A percentile compares a stretch with the other conserved stretches of the same genome.
Conservation (phyloP, 2,888 invertebrate genomes). For the Apamea sordens region DNA sequence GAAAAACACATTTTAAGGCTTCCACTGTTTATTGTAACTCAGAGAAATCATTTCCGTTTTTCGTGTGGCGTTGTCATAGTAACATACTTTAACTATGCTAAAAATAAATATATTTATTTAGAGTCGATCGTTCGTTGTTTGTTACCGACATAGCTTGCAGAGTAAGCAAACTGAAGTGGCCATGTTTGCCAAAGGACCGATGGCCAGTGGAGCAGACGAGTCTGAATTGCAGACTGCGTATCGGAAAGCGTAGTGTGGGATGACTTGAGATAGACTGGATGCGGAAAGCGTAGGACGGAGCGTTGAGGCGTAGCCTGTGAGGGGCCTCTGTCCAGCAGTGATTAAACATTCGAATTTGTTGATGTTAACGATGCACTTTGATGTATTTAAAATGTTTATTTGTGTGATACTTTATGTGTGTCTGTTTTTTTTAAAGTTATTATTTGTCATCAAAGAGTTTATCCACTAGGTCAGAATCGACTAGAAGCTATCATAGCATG, state of each 20-base stretch:
- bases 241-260: not conserved
- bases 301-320: not conserved
- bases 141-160: not conserved
- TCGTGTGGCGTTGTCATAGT: not conserved
- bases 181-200: not conserved
- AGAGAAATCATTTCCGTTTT: conserved; percentile 18
- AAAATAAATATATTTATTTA: not conserved
- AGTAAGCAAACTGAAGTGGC: not conserved
- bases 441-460: not conserved
- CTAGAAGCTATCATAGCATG: not conserved
- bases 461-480: not conserved
- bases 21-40: conserved; percentile 18
- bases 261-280: not conserved
- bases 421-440: not conserved
- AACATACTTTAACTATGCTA: not conserved
- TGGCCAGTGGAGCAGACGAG: not conserved
- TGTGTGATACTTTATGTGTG: not conserved
- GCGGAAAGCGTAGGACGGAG: no score
- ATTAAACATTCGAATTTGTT: not conserved
- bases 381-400: not conserved
- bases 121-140: not conserved
- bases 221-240: no score
- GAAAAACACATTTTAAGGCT: conserved; percentile 7
- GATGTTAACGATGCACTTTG: not conserved
- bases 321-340: not conserved